Conservation (phyloP, 2,888 invertebrate species). For the Tipula confusa region DNA sequence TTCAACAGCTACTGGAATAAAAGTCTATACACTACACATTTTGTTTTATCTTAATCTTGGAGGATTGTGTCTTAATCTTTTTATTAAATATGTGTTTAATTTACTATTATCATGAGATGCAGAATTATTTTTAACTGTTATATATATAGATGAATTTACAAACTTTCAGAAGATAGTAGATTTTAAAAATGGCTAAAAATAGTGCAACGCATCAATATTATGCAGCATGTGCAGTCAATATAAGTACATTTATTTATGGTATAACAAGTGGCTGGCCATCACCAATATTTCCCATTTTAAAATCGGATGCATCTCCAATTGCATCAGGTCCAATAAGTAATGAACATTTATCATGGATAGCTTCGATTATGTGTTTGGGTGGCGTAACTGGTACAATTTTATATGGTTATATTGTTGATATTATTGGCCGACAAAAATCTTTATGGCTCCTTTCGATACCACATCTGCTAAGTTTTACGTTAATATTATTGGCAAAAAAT, state of each 20-base stretch:
- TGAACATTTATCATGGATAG: slow-evolving; percentile 33
- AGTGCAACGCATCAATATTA: not conserved
- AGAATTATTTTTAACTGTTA: not conserved
- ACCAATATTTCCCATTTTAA: slow-evolving; percentile 31
- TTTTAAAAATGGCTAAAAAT: not conserved
- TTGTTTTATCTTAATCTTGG: not conserved
- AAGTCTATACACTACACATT: not conserved
- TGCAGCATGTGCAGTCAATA: slow-evolving; percentile 27
- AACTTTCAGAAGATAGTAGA: not conserved
- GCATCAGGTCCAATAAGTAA: slow-evolving; percentile 20
- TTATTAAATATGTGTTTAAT: not conserved
- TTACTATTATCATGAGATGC: not conserved
- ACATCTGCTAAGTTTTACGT: slow-evolving; percentile 38
- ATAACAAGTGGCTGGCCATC: slow-evolving; percentile 33
- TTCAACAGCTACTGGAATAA: slow-evolving; percentile 35
- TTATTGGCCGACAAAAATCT: slow-evolving; percentile 30
- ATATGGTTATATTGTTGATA: slow-evolving; percentile 31
- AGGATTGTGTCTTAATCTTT: not conserved
- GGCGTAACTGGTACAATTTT: slow-evolving; percentile 33
- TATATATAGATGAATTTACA: not conserved
- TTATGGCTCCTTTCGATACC: slow-evolving; percentile 31
- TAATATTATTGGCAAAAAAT: slow-evolving; percentile 42
- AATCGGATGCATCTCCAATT: slow-evolving; percentile 32
- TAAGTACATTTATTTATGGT: slow-evolving; percentile 32
- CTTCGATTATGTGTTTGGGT: slow-evolving; percentile 32